Evolutionary conservation across 2,888 invertebrate species (phyloP).

Genomic region (Petrolisthes manimaculis): DNA sequence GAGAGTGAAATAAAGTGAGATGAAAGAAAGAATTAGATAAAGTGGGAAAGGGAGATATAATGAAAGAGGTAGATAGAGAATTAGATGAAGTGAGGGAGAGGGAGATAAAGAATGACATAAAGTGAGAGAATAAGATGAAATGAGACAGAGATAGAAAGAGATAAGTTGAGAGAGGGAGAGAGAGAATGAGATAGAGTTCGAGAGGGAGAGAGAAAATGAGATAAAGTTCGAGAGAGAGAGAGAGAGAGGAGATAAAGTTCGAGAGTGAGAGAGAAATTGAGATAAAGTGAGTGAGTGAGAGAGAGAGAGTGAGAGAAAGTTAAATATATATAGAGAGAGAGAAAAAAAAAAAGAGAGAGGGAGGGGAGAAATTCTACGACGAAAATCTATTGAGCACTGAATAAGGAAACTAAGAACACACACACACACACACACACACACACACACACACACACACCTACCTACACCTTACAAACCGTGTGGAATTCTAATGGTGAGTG

Average conservation of each 20-base stretch:
- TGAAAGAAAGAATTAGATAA: not conserved
- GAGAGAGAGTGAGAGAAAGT: not conserved
- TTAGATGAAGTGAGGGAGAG: not conserved
- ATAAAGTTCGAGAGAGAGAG: not conserved
- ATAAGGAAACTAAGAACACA: too few relatives aligned
- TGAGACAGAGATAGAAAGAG: not conserved
- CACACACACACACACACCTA: too few relatives aligned
- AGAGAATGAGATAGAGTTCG: not conserved
- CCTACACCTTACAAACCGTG: too few relatives aligned
- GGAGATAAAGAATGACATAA: not conserved
- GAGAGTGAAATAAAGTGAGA: not conserved
- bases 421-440: too few relatives aligned
- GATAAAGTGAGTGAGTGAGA: not conserved
- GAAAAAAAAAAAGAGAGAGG: not conserved
- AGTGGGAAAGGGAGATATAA: not conserved
- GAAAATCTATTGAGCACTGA: too few relatives aligned
- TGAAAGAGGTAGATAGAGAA: not conserved
- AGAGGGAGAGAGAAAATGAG: conserved; percentile 16
- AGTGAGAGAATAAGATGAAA: not conserved
- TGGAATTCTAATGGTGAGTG: too few relatives aligned
- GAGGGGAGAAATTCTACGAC: too few relatives aligned
- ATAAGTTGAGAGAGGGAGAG: not conserved
- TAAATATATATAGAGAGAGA: not conserved
- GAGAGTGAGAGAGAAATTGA: too few relatives aligned
- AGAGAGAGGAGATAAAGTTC: not conserved